These are phyloP conservation scores for Chorisops tibialis DNA, from an alignment of 2,888 invertebrate genomes.

Conservation along the genomic window DNA sequence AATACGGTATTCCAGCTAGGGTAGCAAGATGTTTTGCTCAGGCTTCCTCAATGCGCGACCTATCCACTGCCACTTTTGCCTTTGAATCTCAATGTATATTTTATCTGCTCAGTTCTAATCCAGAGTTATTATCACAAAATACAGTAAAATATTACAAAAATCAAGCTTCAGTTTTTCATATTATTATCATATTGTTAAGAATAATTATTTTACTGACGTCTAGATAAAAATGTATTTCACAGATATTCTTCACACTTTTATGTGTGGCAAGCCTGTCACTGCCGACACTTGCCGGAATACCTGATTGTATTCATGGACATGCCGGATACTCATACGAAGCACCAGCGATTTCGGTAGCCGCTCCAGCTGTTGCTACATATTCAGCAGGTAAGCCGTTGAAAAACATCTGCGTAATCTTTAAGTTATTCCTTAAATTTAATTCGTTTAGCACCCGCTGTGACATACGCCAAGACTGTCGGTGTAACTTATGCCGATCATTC, in stretches of 20 bases:
- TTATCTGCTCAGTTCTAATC: no score
- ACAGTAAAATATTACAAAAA: no score
- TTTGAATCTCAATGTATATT: no score
- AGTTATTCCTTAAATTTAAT: no score
- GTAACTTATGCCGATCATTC: constrained; percentile 49
- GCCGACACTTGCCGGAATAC: constrained; percentile 40
- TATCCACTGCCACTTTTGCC: no score
- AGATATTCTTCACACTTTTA: constrained; percentile 44
- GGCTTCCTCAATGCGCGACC: no score
- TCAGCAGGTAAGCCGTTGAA: constrained; percentile 33
- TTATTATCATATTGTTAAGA: constrained; percentile 27
- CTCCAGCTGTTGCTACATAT: constrained; percentile 52
- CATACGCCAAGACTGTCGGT: constrained; percentile 45
- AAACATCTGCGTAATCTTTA: no score
- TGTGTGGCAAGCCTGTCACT: constrained; percentile 42
- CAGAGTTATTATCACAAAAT: no score
- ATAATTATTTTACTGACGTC: no score
- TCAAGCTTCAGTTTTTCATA: neutral
- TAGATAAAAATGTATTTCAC: constrained; percentile 19
- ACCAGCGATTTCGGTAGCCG: constrained; percentile 53
- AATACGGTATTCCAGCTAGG: no score
- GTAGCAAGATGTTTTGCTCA: no score
- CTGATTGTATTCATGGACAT: constrained; percentile 45
- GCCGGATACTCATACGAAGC: constrained; percentile 58
- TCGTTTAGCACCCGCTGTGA: constrained; percentile 41